Evolutionary conservation across 2,888 invertebrate genomes (phyloP).

Genomic region (Rotaria macrura): DNA sequence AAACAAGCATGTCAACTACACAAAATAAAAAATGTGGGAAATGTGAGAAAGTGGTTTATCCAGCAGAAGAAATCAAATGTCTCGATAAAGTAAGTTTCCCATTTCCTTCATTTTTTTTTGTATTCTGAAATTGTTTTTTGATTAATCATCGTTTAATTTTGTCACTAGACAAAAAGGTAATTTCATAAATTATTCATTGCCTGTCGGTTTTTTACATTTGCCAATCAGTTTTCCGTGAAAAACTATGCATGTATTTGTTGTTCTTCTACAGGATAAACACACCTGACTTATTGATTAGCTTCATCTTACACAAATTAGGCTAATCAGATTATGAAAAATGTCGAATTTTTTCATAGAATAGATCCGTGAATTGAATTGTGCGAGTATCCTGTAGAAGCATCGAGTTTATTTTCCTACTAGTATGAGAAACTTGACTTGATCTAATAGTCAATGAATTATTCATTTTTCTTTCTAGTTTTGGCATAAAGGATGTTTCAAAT

Average conservation of each 20-base stretch:
- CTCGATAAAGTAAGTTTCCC: slow-evolving; percentile 73
- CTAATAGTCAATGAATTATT: neutral
- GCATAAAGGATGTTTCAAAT: slow-evolving; percentile 98
- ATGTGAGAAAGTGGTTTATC: slow-evolving; percentile 62
- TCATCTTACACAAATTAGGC: too few species aligned
- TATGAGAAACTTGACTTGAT: slow-evolving; percentile 42
- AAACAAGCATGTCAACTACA: neutral
- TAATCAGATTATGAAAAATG: too few species aligned
- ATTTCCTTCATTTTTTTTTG: neutral
- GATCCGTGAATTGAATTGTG: too few species aligned
- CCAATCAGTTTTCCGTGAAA: too few species aligned
- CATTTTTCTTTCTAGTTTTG: slow-evolving; percentile 64
- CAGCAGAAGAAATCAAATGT: slow-evolving; percentile 95
- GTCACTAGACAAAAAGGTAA: neutral
- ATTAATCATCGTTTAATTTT: neutral
- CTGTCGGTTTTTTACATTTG: too few species aligned
- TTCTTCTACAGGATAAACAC: too few species aligned
- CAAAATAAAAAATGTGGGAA: slow-evolving; percentile 8
- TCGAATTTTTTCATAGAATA: too few species aligned
- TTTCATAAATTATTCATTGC: neutral
- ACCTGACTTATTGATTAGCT: too few species aligned
- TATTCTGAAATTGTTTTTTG: neutral
- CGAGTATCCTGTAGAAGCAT: too few species aligned
- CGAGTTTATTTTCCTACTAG: neutral
- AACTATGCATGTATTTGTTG: too few species aligned